Evolutionary conservation across 2,113 vertebrate species (phyloP).

Genomic region (Orycteropus afer): DNA sequence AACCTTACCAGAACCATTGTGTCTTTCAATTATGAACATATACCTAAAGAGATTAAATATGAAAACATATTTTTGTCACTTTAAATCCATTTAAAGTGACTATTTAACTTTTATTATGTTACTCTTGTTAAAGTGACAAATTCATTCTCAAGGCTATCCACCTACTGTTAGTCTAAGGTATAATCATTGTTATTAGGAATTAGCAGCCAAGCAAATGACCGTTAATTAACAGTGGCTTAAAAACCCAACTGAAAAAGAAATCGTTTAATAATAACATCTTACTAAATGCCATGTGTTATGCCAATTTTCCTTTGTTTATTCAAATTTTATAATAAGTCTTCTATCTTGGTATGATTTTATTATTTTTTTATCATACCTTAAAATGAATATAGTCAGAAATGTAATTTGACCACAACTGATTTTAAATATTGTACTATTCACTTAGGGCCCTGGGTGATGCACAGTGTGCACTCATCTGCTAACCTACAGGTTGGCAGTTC

Average conservation of each 20-base stretch:
- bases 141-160: background rate
- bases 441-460: background rate
- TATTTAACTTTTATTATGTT: slow-evolving; percentile 29
- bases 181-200: slow-evolving; percentile 55
- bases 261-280: background rate
- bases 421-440: background rate
- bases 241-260: slow-evolving; percentile 17
- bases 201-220: slow-evolving; percentile 23
- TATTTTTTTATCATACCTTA: background rate
- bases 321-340: background rate
- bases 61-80: background rate
- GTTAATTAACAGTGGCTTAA: slow-evolving; percentile 46
- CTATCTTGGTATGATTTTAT: background rate
- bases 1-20: background rate
- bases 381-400: background rate
- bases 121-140: slow-evolving; percentile 1
- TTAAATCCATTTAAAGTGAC: background rate
- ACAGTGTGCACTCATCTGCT: no score
- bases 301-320: background rate
- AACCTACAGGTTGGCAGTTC: no score
- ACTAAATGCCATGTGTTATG: background rate
- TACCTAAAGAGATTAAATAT: background rate
- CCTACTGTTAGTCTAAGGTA: background rate
- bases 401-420: background rate
- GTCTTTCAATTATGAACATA: background rate